Percentiles rank a stretch among this genome's conserved stretches.
These are phyloP conservation scores for Himalopsyche japonica DNA, from an alignment of 2,888 invertebrate genomes.

Conservation along the genomic window DNA sequence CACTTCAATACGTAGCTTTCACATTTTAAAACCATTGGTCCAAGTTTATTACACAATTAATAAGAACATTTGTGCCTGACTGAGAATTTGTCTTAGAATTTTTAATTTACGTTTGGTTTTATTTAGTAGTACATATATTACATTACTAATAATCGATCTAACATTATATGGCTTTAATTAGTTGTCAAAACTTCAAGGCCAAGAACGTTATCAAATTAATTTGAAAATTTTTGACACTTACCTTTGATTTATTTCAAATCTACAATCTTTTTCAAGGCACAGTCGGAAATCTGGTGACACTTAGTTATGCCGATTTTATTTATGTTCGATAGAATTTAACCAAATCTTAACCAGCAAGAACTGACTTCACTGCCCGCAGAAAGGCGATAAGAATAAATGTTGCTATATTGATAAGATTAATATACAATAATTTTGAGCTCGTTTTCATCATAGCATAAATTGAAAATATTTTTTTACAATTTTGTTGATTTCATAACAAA, in stretches of 20 bases:
- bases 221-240: constrained; percentile 10
- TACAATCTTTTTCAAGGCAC: neutral
- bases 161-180: constrained; percentile 5
- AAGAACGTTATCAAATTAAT: constrained; percentile 33
- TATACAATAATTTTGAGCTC: too few species aligned
- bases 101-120: neutral
- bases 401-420: neutral
- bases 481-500: too few species aligned
- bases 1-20: neutral
- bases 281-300: neutral
- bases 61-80: neutral
- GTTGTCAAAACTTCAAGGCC: constrained; percentile 36
- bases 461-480: too few species aligned
- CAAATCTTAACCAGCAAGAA: neutral
- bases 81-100: neutral
- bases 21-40: neutral
- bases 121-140: neutral
- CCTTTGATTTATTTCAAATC: neutral
- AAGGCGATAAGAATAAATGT: neutral
- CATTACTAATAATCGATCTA: neutral
- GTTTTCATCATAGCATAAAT: too few species aligned
- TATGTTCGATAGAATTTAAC: neutral
- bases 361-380: neutral
- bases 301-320: neutral
- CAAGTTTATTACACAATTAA: too few species aligned